Conservation (phyloP, 2,113 vertebrate genomes). For the Circaetus gallicus region DNA sequence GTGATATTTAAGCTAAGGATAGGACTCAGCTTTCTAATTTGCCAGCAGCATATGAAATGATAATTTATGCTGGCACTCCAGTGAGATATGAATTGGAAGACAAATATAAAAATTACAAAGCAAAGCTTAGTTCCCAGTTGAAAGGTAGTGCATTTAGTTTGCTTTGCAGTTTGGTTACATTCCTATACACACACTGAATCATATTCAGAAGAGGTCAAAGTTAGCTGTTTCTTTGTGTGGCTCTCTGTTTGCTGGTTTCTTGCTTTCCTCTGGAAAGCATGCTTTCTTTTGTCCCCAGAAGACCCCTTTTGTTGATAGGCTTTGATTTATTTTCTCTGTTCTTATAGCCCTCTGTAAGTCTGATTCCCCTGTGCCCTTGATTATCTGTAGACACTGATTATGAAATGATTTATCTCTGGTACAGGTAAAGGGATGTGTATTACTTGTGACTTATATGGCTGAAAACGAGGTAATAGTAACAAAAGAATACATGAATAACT, state of each 20-base stretch:
- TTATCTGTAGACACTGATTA: neutral
- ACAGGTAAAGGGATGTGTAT: neutral
- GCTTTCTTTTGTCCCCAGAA: neutral
- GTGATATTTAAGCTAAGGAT: neutral
- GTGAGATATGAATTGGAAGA: neutral
- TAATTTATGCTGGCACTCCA: neutral
- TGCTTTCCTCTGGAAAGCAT: neutral
- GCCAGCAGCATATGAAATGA: neutral
- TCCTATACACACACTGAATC: neutral
- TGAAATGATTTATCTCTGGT: neutral
- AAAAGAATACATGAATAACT: neutral
- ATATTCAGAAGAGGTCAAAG: neutral
- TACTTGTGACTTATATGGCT: neutral
- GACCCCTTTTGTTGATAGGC: neutral
- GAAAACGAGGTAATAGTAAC: neutral
- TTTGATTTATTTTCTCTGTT: neutral
- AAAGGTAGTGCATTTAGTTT: neutral
- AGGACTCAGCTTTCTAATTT: neutral
- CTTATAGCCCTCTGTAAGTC: neutral
- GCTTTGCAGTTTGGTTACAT: neutral
- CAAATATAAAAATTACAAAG: neutral
- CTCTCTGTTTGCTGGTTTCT: neutral
- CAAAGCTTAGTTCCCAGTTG: neutral
- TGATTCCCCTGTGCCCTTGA: neutral
- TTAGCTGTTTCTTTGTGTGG: neutral